These are phyloP conservation scores for Gobio gobio DNA, from an alignment of 2,113 vertebrate genomes.

Conservation along the genomic window DNA sequence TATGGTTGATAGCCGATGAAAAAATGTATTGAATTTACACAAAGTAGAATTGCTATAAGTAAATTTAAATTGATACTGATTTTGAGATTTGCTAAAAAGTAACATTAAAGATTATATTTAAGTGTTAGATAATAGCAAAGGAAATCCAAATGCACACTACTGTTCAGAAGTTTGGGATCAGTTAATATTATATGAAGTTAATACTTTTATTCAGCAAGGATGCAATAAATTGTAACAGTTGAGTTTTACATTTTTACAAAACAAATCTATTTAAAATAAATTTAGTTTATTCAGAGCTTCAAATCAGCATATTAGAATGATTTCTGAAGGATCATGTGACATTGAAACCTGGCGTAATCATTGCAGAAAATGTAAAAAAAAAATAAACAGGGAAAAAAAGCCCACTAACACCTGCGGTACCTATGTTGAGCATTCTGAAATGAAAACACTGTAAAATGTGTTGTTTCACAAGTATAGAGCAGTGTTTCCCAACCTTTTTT, in stretches of 20 bases:
- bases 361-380: neutral
- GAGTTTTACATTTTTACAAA: too few relatives aligned
- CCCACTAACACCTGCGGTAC: neutral
- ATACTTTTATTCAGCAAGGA: neutral
- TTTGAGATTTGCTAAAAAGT: neutral
- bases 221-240: neutral
- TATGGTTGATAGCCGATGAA: neutral
- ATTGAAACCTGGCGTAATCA: too few relatives aligned
- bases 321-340: too few relatives aligned
- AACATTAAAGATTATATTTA: neutral
- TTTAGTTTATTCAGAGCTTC: too few relatives aligned
- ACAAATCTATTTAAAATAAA: too few relatives aligned
- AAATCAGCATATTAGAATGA: too few relatives aligned
- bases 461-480: neutral
- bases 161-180: too few relatives aligned
- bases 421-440: neutral
- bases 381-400: neutral
- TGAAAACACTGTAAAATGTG: neutral
- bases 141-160: neutral
- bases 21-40: neutral
- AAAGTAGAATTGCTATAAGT: neutral
- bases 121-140: neutral
- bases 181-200: too few relatives aligned
- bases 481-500: too few relatives aligned
- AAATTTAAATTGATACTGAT: neutral